Evolutionary conservation across 1,140 invertebrate species (phyloP).

Genomic region (Harpegnathos saltator): DNA sequence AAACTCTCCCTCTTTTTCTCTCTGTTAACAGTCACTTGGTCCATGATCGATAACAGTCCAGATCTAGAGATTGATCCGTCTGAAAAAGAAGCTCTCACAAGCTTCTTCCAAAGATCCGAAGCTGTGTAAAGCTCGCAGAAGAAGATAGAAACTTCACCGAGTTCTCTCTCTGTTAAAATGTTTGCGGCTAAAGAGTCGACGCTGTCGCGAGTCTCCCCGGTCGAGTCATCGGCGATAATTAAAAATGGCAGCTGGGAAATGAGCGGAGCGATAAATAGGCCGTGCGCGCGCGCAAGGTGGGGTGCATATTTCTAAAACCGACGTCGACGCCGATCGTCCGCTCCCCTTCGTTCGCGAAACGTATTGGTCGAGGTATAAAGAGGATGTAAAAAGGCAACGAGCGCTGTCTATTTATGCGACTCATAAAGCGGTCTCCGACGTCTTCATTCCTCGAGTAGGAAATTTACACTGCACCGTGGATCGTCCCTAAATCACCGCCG

Average conservation of each 20-base stretch:
- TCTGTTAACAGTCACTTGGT: neutral
- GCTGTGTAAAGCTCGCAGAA: neutral
- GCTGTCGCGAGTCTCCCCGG: neutral
- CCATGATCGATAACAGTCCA: neutral
- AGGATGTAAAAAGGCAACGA: neutral
- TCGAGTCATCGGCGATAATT: slow-evolving; percentile 13
- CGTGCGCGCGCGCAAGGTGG: neutral
- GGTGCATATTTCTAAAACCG: slow-evolving; percentile 11
- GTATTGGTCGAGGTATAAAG: slow-evolving; percentile 36
- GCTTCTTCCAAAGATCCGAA: neutral
- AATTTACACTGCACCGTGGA: slow-evolving; percentile 37
- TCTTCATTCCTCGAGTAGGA: slow-evolving; percentile 48
- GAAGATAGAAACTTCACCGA: neutral
- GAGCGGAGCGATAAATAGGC: slow-evolving; percentile 17
- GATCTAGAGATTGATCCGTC: neutral
- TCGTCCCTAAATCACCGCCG: slow-evolving; percentile 26
- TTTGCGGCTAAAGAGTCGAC: neutral
- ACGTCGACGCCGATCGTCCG: slow-evolving; percentile 21
- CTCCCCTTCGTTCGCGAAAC: slow-evolving; percentile 32
- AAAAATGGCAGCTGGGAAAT: slow-evolving; percentile 26
- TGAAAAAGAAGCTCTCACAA: neutral
- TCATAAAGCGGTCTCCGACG: slow-evolving; percentile 25
- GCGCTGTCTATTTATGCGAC: slow-evolving; percentile 30
- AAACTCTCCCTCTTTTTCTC: neutral
- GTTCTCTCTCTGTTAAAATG: slow-evolving; percentile 6